Evolutionary conservation across 2,888 invertebrate genomes (phyloP).

Genomic region (Stramonita haemastoma): DNA sequence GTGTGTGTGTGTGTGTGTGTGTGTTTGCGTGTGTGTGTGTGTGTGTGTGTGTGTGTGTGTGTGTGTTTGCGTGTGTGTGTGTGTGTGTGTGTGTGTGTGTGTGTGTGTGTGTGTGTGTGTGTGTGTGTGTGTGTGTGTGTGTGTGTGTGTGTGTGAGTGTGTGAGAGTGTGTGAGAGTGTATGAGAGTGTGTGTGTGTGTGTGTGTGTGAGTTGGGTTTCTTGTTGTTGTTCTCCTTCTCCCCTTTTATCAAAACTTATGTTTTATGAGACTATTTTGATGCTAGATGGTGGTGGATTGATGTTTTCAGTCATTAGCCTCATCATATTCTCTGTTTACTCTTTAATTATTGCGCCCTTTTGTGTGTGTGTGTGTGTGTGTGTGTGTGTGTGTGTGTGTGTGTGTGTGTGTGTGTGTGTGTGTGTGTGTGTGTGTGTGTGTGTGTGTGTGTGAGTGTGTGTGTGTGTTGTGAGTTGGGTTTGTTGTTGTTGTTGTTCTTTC

Average conservation of each 20-base stretch:
- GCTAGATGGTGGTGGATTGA: no score
- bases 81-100: not conserved
- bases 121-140: constrained; percentile 5
- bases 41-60: not conserved
- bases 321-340: no score
- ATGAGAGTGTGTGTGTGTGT: constrained; percentile 1
- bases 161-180: no score
- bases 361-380: not conserved
- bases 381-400: no score
- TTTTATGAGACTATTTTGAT: no score
- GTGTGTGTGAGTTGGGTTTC: not conserved
- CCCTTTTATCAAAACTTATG: no score
- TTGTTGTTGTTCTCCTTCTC: not conserved
- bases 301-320: no score
- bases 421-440: not conserved
- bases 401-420: not conserved
- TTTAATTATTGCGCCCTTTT: no score
- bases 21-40: not conserved
- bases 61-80: not conserved
- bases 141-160: not conserved
- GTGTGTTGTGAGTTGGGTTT: no score
- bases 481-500: no score
- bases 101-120: not conserved
- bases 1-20: constrained; percentile 19
- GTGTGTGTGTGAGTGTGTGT: not conserved